These are phyloP conservation scores for Ctenosaura bakeri DNA, from an alignment of 2,797 vertebrate species.

Conservation along the genomic window DNA sequence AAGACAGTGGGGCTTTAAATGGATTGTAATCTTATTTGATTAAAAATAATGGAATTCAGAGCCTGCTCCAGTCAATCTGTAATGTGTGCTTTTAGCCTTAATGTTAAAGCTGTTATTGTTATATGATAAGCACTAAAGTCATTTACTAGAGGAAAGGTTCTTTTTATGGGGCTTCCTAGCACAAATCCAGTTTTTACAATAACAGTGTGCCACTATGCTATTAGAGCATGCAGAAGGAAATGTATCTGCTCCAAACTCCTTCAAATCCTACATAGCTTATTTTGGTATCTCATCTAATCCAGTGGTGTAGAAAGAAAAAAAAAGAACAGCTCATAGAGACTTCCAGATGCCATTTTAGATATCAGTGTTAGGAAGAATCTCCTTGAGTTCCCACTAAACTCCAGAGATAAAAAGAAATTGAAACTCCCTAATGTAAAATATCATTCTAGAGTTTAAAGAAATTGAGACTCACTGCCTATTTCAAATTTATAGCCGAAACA, in stretches of 20 bases:
- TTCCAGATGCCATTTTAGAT: neutral
- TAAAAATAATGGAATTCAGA: conserved; percentile 40
- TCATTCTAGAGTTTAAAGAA: neutral
- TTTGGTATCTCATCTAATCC: conserved; percentile 44
- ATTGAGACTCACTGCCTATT: neutral
- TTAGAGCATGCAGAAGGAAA: conserved; percentile 41
- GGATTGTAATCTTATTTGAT: conserved; percentile 27
- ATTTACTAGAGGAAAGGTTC: conserved; percentile 8
- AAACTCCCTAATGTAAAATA: neutral
- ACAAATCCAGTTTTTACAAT: conserved; percentile 52
- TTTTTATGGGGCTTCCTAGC: conserved; percentile 49
- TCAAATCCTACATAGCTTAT: conserved; percentile 13
- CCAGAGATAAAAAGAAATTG: neutral
- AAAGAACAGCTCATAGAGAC: neutral
- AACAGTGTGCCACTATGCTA: conserved; percentile 41
- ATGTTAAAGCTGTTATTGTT: conserved; percentile 39
- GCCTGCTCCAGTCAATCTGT: conserved; percentile 39
- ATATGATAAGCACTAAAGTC: conserved; percentile 60
- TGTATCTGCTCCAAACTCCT: conserved; percentile 34
- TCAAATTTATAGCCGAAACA: neutral
- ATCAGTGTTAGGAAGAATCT: conserved; percentile 6
- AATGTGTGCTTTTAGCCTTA: conserved; percentile 50
- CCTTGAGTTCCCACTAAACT: conserved; percentile 21
- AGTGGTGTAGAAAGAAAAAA: neutral
- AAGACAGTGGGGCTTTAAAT: conserved; percentile 45